Evolutionary conservation across 2,797 vertebrate genomes (phyloP), one percentile per base, ranked within the genome.

Genomic region (Eulemur albifrons): DNA sequence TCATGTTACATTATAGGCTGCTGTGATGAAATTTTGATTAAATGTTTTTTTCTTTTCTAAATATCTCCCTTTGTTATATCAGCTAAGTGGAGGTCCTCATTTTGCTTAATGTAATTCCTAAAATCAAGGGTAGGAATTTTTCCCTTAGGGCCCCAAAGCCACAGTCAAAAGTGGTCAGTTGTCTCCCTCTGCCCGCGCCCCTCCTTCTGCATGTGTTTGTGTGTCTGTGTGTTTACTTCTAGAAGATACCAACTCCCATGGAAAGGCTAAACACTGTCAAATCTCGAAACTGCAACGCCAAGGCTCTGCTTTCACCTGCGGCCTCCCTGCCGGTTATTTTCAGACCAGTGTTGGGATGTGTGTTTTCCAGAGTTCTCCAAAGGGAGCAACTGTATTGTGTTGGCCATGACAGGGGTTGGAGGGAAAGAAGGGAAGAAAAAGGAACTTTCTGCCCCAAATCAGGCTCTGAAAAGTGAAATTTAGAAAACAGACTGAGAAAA

Each of bases 401-500:
- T 15, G 14, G 57, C 38, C 5, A n/a, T 5, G 50, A 21, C 14
- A 48, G 35, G 48, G 18, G n/a, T 2, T 25, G 59, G 10, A 40
- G 11, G 76, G 43, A 15, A 25, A 10, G 3, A 23, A 0, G 15
- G 30, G 20, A 2, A 21, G 48, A 73, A 9, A 61, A 67, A 54
- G 21, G n/a, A 73, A 18, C 1, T n/a, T 88, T 83, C 18, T 27
- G 59, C 40, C 94, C 92, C 83, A 96, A 76, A 70, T 45, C 85
- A 90, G 87, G 91, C 95, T 98, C 63, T 83, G 25, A 86, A 82
- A 83, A 85, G 40, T 9, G 6, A 63, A 84, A 94, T 96, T 97
- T 82, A 73, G 12, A 94, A 96, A 98, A 95, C 83, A 97, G 97
- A 97, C 82, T 52, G 63, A 94, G 84, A 82, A 80, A 90, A 21